phyloP scores from a whole-genome alignment of 2,888 invertebrate species.

The Orthosia gothica region DNA sequence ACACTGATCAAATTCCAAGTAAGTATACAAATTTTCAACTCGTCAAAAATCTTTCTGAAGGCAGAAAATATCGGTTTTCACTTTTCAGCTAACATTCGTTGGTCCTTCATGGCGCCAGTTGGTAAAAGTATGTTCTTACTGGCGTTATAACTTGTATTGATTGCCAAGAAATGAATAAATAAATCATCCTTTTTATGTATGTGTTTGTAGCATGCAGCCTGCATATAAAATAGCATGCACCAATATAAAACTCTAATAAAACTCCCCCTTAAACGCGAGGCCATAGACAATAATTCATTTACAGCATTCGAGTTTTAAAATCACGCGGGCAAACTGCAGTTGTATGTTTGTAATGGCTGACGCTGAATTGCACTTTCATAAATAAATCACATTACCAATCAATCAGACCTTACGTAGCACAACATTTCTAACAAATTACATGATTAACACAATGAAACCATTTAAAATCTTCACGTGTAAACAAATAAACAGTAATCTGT shows the following conservation, averaged over 20 bases:
- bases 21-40: too few relatives aligned
- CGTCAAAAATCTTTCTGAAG: background rate
- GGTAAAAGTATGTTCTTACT: too few relatives aligned
- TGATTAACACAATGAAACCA: slow-evolving; percentile 39
- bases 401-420: slow-evolving; percentile 20
- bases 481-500: slow-evolving; percentile 44
- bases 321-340: slow-evolving; percentile 46
- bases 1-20: background rate
- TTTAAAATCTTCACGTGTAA: slow-evolving; percentile 45
- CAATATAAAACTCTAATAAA: slow-evolving; percentile 49
- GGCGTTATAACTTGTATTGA: background rate
- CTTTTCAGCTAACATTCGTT: too few relatives aligned
- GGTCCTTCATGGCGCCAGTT: background rate
- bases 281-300: slow-evolving; percentile 53
- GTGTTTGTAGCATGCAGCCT: slow-evolving; percentile 16
- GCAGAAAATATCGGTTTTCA: background rate
- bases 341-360: slow-evolving; percentile 22
- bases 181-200: slow-evolving; percentile 3
- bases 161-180: slow-evolving; percentile 9
- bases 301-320: slow-evolving; percentile 53
- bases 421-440: slow-evolving; percentile 1
- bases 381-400: slow-evolving; percentile 46
- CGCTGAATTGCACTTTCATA: slow-evolving; percentile 29
- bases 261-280: slow-evolving; percentile 21
- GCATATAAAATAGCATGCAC: slow-evolving; percentile 49